These are phyloP conservation scores for Sinella curviseta DNA, from an alignment of 1,140 invertebrate genomes.

Conservation along the genomic window DNA sequence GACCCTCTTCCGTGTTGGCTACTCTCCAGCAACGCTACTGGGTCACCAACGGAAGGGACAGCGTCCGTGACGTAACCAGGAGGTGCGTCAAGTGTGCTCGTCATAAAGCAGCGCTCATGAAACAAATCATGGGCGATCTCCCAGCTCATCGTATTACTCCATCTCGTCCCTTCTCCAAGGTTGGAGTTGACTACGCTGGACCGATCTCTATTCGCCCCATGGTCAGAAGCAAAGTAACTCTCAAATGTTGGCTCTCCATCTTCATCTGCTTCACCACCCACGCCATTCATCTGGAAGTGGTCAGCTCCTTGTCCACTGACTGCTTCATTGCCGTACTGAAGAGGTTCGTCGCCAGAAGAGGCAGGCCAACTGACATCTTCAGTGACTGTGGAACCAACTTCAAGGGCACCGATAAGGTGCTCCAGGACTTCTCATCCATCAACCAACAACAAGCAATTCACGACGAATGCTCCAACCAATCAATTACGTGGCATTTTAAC, in stretches of 20 bases:
- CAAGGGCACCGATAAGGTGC: neutral
- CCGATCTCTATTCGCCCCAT: constrained; percentile 39
- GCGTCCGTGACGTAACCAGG: neutral
- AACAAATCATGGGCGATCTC: constrained; percentile 51
- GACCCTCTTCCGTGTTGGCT: neutral
- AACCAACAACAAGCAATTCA: neutral
- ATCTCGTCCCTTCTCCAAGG: constrained; percentile 47
- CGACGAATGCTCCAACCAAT: neutral
- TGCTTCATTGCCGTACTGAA: neutral
- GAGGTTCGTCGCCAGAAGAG: neutral
- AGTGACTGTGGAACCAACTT: constrained; percentile 34
- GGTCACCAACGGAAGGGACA: neutral
- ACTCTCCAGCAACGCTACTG: neutral
- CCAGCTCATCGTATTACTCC: constrained; percentile 49
- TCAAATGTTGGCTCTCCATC: constrained; percentile 44
- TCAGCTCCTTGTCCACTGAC: neutral
- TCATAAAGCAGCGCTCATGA: neutral
- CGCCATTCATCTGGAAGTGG: neutral
- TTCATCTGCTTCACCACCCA: constrained; percentile 18
- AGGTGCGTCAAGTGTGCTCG: neutral
- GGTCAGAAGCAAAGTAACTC: neutral
- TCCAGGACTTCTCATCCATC: constrained; percentile 42
- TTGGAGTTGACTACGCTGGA: constrained; percentile 52
- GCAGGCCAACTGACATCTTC: constrained; percentile 14
- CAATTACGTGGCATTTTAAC: constrained; percentile 18